Evolutionary conservation across 2,113 vertebrate genomes (phyloP), one percentile per base, ranked within the genome.

Genomic region (Paedocypris sp.): DNA sequence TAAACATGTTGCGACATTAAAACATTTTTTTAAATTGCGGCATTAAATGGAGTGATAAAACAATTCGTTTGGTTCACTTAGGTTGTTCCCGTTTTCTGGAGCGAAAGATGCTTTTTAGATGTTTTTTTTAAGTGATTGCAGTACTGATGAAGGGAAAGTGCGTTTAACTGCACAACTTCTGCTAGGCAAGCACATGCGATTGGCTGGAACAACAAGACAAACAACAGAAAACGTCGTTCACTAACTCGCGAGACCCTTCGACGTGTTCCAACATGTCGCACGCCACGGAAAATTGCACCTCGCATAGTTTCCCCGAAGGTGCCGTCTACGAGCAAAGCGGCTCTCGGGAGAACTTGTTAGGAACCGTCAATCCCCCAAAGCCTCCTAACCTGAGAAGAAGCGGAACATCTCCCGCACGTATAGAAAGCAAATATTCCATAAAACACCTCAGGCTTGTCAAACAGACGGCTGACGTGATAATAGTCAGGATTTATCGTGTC

Each of bases 261-360:
- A 57, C 62, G 41, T 48, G 43, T 46, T 28, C 25, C 16, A 4
- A 58, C 56, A 58, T 9, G 66, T 58, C 51, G 12, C 25, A 13
- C 16, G 4, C 60, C 38, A 12, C n/a, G 9, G 31, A 60, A 52
- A 50, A 32, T 33, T 32, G 36, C 35, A 19, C 20, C 57, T 48
- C 61, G 13, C 52, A 54, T 10, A 18, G 22, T 65, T 47, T 52
- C 39, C 38, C 45, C 64, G 49, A 47, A 33, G 19, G 19, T 26
- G 46, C 7, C 12, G 38, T 6, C 29, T 32, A 49, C 31, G 41
- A 58, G 54, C 28, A 62, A 38, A 23, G 38, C 31, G 36, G 4
- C 35, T 71, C 74, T 71, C 75, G 46, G 12, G 62, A 67, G 77
- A 76, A 61, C 73, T 77, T 42, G 50, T 82, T 79, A 79, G 36